Evolutionary conservation across 64 coral and sea anemone genomes (phyloP).

Genomic region (Pocillopora damicornis): DNA sequence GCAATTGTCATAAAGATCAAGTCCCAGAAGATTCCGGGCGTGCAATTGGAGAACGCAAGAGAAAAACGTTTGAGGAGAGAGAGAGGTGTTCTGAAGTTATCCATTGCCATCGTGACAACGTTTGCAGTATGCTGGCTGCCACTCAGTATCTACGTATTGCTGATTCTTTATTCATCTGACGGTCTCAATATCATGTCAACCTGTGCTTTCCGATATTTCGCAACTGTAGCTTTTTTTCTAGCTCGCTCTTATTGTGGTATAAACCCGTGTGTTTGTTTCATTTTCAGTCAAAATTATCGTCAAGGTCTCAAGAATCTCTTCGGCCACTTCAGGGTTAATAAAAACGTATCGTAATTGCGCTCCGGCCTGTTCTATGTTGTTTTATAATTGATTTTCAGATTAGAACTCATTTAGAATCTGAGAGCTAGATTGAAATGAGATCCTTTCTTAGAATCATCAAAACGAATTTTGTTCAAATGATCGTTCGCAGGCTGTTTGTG

Average conservation of each 20-base stretch:
- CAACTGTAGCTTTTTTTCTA: background rate
- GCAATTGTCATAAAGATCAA: background rate
- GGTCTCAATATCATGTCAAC: background rate
- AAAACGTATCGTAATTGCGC: too few species aligned
- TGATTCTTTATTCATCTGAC: background rate
- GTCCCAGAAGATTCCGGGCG: background rate
- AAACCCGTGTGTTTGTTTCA: conserved; percentile 17
- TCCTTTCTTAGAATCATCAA: too few species aligned
- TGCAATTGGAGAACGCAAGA: background rate
- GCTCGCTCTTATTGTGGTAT: background rate
- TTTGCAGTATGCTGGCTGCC: conserved; percentile 13
- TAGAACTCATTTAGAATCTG: too few species aligned
- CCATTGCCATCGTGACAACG: background rate
- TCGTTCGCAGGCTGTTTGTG: too few species aligned
- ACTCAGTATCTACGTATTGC: background rate
- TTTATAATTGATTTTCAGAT: too few species aligned
- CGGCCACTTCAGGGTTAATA: too few species aligned
- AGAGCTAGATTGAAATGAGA: too few species aligned
- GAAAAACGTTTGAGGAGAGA: background rate
- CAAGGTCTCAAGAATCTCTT: conserved; percentile 13
- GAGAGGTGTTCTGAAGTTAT: conserved; percentile 3
- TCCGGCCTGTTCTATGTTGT: too few species aligned
- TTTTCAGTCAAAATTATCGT: conserved; percentile 19
- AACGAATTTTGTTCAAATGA: too few species aligned
- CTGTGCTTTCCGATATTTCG: background rate